Evolutionary conservation across 2,113 vertebrate genomes (phyloP), one percentile per base, ranked within the genome.

Genomic region (Uropsilus gracilis): DNA sequence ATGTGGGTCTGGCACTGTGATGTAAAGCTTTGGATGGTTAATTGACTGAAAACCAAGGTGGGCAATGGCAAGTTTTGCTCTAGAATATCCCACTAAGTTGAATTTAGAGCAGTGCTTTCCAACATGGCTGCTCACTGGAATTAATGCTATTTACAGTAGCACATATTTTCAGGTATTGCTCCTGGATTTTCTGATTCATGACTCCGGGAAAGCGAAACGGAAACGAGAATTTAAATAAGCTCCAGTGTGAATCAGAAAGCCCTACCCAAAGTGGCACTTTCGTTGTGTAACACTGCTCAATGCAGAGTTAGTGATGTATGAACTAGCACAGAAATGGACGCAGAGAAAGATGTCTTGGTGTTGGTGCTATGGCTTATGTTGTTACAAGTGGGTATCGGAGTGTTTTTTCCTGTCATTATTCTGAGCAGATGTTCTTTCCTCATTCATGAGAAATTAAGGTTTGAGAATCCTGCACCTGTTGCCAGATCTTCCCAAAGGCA

Each of bases 401-500:
- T 84, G 86, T 83, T 88, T 46, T 72, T n/a, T 90, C 57, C 26
- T 32, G 39, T 63, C 69, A 68, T 66, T 95, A 92, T 95, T 92
- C 78, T 91, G 69, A 95, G 78, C 73, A 96, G 63, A 86, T 93
- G 66, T 90, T 95, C 59, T 39, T 89, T 95, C 50, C 53, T 95
- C 94, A 96, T 95, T 90, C 59, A 95, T 92, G 80, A 94, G 71
- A 95, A 96, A 94, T 94, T 94, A 77, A 48, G 53, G 28, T 75
- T 94, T 94, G 85, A 89, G 92, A 85, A 72, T 42, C 61, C 83
- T 92, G 68, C 50, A 92, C 44, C 64, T 89, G 78, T 94, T 95
- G 86, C 86, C 89, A 96, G 82, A 90, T 94, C 63, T 97, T 95
- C 95, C 90, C 66, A 81, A 39, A 92, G 81, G 50, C 57, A 90